phyloP scores from a whole-genome alignment of 2,113 vertebrate species.

The Megaceryle torquata region DNA sequence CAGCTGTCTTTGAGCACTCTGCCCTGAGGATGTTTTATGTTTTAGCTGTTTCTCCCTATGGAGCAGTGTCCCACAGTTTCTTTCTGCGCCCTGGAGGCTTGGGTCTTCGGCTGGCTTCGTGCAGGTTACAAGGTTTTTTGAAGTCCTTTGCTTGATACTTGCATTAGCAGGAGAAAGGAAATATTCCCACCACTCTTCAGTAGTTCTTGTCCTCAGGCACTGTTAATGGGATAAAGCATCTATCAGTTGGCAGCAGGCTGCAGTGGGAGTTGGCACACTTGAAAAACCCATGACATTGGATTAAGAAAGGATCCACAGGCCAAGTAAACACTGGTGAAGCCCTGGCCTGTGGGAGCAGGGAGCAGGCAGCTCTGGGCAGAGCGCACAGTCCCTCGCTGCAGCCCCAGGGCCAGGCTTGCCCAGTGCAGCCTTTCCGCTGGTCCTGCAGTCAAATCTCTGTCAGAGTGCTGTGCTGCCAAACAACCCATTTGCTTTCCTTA shows the following conservation, averaged over 20 bases:
- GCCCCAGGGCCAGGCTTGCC: neutral
- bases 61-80: neutral
- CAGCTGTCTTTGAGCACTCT: neutral
- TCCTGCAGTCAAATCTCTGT: neutral
- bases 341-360: neutral
- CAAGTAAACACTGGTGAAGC: neutral
- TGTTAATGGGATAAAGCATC: neutral
- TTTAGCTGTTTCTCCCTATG: neutral
- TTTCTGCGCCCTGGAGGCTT: neutral
- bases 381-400: neutral
- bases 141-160: neutral
- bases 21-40: neutral
- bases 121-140: neutral
- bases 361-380: neutral
- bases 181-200: slow-evolving; percentile 36
- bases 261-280: neutral
- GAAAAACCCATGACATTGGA: neutral
- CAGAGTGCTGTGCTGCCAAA: neutral
- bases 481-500: neutral
- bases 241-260: slow-evolving; percentile 12
- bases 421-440: neutral
- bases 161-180: slow-evolving; percentile 15
- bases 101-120: neutral
- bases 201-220: neutral
- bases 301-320: neutral